A percentile compares a stretch with the other conserved stretches of the same genome.
Evolutionary conservation across 2,797 vertebrate genomes (phyloP).

Genomic region (Monodelphis domestica): DNA sequence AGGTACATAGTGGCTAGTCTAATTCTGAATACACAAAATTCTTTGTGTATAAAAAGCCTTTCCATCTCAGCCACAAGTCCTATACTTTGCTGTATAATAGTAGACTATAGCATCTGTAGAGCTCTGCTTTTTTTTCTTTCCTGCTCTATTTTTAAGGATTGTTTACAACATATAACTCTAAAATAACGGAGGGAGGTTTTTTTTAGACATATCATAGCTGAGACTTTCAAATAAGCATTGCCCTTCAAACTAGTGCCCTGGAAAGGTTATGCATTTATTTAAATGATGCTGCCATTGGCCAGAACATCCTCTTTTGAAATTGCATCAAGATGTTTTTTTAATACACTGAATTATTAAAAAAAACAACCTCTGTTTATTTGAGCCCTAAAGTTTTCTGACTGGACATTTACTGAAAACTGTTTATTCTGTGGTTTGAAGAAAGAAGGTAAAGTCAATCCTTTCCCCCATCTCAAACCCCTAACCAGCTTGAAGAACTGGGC

Average conservation of each 20-base stretch:
- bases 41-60: constrained; percentile 64
- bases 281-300: background rate
- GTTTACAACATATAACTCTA: constrained; percentile 44
- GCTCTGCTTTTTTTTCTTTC: constrained; percentile 56
- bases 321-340: background rate
- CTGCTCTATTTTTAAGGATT: constrained; percentile 60
- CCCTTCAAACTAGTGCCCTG: background rate
- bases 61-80: constrained; percentile 38
- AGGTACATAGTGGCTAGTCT: constrained; percentile 55
- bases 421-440: background rate
- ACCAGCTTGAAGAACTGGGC: background rate
- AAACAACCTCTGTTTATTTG: background rate
- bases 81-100: constrained; percentile 59
- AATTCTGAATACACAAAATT: constrained; percentile 73
- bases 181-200: constrained; percentile 41
- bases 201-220: background rate
- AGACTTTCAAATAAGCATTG: background rate
- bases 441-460: background rate
- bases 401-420: background rate
- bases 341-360: background rate
- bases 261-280: background rate
- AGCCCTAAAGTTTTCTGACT: background rate
- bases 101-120: constrained; percentile 51
- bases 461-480: background rate
- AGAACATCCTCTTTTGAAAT: background rate